Evolutionary conservation across 1,140 invertebrate species (phyloP).

Genomic region (Dinothrombium tinctorium): DNA sequence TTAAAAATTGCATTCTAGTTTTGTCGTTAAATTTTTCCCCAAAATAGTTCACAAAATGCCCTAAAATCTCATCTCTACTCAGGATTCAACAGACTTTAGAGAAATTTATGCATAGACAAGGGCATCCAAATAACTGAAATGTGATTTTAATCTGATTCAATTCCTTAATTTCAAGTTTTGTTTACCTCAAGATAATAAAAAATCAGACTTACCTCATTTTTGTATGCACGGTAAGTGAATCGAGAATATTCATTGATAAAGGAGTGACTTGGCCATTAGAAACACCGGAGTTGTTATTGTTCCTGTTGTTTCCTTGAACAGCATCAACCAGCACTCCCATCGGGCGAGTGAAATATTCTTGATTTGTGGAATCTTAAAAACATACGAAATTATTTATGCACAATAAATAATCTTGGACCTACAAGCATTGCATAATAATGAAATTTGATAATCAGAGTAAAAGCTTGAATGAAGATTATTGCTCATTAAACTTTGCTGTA

Average conservation of each 20-base stretch:
- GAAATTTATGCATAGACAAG: too few species aligned
- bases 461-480: slow-evolving; percentile 16
- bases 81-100: too few species aligned
- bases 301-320: slow-evolving; percentile 38
- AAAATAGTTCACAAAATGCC: too few species aligned
- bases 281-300: slow-evolving; percentile 24
- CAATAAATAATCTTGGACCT: too few species aligned
- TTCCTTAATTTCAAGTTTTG: too few species aligned
- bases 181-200: too few species aligned
- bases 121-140: too few species aligned
- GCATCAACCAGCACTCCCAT: slow-evolving; percentile 71
- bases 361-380: slow-evolving; percentile 33
- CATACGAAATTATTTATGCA: too few species aligned
- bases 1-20: too few species aligned
- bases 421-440: slow-evolving; percentile 80
- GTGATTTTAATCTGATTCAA: too few species aligned
- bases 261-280: slow-evolving; percentile 40
- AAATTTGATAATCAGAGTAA: slow-evolving; percentile 60
- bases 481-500: slow-evolving; percentile 36
- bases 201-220: slow-evolving; percentile 88
- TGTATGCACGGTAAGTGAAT: slow-evolving; percentile 83
- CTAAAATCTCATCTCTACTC: too few species aligned
- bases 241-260: slow-evolving; percentile 67
- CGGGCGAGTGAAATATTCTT: slow-evolving; percentile 33
- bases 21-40: too few species aligned